These are phyloP conservation scores for Flexamia atlantica DNA, from an alignment of 2,888 invertebrate species.

Conservation along the genomic window DNA sequence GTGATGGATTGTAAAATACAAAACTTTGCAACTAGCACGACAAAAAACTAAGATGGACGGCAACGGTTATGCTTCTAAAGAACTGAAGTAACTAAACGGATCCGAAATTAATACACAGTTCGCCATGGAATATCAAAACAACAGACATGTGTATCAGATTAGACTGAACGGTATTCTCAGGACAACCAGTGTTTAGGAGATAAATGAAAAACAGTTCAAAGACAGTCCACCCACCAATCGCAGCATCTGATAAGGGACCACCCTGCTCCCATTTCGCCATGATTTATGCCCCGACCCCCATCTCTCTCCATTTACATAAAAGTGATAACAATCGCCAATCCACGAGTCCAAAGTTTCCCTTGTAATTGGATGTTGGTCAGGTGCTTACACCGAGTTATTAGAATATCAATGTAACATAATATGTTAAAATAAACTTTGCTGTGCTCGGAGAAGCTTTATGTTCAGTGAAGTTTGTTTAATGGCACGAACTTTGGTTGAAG, in stretches of 20 bases:
- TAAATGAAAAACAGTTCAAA: constrained; percentile 40
- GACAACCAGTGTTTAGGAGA: constrained; percentile 45
- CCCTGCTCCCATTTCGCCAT: constrained; percentile 48
- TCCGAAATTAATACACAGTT: too few relatives aligned
- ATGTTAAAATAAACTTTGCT: not conserved
- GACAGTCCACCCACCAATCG: constrained; percentile 46
- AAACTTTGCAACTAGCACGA: too few relatives aligned
- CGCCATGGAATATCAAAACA: not conserved
- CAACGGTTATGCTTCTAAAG: too few relatives aligned
- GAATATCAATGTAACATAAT: not conserved
- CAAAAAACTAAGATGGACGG: too few relatives aligned
- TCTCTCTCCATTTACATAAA: constrained; percentile 45
- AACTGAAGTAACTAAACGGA: too few relatives aligned
- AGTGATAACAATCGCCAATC: constrained; percentile 47
- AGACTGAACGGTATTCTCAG: not conserved
- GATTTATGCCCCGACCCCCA: constrained; percentile 11
- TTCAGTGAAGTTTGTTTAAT: too few relatives aligned
- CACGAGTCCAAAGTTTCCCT: constrained; percentile 1
- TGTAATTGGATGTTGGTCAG: constrained; percentile 34
- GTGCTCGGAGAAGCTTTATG: not conserved
- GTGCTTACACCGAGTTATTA: not conserved
- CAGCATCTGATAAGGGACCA: constrained; percentile 31
- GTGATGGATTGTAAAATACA: too few relatives aligned
- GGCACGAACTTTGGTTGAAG: too few relatives aligned
- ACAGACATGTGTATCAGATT: constrained; percentile 3